Percentiles rank a stretch among this genome's conserved stretches.
These are phyloP conservation scores for Lysiphlebus fabarum DNA, from an alignment of 1,140 invertebrate genomes.

Conservation along the genomic window DNA sequence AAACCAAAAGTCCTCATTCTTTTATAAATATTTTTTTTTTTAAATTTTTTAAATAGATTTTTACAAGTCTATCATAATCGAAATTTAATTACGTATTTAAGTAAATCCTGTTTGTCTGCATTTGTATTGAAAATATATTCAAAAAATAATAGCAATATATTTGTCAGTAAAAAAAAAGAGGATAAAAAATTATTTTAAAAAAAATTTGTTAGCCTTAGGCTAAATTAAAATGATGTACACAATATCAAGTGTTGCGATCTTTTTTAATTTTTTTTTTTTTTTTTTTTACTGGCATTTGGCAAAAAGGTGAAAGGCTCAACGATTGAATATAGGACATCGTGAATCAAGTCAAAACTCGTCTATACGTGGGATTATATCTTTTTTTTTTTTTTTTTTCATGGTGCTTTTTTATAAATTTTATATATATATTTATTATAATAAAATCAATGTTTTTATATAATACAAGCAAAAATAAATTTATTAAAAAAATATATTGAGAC, in stretches of 20 bases:
- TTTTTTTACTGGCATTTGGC: not conserved
- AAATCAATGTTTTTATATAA: too few relatives aligned
- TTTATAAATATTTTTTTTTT: not conserved
- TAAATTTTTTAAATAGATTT: not conserved
- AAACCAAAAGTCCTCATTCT: not conserved
- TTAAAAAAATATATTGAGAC: too few relatives aligned
- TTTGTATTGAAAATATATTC: too few relatives aligned
- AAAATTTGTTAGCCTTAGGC: slow-evolving; percentile 7
- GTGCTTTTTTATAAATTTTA: too few relatives aligned
- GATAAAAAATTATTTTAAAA: too few relatives aligned
- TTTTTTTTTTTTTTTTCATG: slow-evolving; percentile 1
- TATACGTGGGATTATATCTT: slow-evolving; percentile 40
- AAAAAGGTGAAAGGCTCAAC: slow-evolving; percentile 48
- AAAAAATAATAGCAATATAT: too few relatives aligned
- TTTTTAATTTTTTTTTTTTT: not conserved
- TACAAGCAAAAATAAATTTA: too few relatives aligned
- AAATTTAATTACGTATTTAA: not conserved
- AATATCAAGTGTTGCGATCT: slow-evolving; percentile 2
- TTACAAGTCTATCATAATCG: not conserved
- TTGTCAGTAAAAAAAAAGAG: too few relatives aligned
- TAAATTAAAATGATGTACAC: not conserved
- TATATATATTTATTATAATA: too few relatives aligned
- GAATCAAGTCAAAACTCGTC: slow-evolving; percentile 37
- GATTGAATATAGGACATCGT: slow-evolving; percentile 44
- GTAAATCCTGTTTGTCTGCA: too few relatives aligned